phyloP scores from a whole-genome alignment of 2,113 vertebrate species.

The Phasianus colchicus region DNA sequence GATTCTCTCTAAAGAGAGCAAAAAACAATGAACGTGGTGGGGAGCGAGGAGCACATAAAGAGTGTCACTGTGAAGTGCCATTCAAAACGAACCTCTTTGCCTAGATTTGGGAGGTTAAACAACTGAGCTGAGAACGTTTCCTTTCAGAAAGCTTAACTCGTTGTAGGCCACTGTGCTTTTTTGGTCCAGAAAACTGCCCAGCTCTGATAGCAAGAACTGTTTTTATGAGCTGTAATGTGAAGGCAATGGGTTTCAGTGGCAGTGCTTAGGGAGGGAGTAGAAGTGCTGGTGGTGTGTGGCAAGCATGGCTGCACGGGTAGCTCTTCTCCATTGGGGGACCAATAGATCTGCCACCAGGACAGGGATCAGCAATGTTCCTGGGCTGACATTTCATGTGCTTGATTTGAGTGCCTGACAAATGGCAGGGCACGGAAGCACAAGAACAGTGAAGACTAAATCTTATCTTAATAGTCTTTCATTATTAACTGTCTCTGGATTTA shows the following conservation, averaged over 20 bases:
- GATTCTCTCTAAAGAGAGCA: not conserved
- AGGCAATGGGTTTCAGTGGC: not conserved
- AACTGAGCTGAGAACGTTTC: not conserved
- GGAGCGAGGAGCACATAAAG: not conserved
- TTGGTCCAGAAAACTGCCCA: not conserved
- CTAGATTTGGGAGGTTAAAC: not conserved
- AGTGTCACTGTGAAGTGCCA: not conserved
- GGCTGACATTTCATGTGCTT: not conserved
- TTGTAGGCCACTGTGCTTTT: not conserved
- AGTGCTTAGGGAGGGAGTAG: not conserved
- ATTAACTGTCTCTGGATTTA: constrained; percentile 39
- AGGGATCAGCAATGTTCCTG: not conserved
- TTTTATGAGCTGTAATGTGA: not conserved
- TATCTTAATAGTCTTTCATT: constrained; percentile 42
- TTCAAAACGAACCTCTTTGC: not conserved
- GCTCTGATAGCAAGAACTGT: fast-evolving
- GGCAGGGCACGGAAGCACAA: not conserved
- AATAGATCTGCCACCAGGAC: not conserved
- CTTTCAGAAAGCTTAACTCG: not conserved
- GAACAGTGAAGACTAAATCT: constrained; percentile 45
- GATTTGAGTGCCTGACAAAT: constrained; percentile 1
- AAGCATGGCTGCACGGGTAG: not conserved
- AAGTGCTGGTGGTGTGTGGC: not conserved
- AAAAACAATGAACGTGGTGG: not conserved
- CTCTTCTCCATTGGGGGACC: not conserved